Evolutionary conservation across 2,888 invertebrate species (phyloP).

Genomic region (Agriopis leucophaearia): DNA sequence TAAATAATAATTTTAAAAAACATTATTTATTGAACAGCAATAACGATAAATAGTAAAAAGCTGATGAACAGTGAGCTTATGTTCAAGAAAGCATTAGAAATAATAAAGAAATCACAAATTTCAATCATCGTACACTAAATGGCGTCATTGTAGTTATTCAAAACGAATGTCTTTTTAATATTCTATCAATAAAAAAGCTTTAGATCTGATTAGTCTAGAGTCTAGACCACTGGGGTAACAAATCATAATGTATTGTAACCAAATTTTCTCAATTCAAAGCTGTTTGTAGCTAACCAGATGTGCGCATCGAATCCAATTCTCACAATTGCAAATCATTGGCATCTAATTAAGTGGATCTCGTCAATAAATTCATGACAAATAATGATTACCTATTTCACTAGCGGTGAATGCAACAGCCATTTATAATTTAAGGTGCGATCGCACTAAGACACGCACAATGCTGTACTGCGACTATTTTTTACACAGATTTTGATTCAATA

Average conservation of each 20-base stretch:
- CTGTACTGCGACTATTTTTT: not conserved
- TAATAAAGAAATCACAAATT: not conserved
- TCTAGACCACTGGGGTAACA: too few relatives aligned
- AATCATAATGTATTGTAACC: constrained; percentile 11
- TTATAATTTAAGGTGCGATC: not conserved
- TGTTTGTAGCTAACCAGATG: constrained; percentile 4
- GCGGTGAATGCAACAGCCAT: constrained; percentile 15
- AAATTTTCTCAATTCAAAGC: not conserved
- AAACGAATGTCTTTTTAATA: constrained; percentile 10
- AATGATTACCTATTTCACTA: constrained; percentile 24
- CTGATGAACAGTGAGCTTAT: not conserved
- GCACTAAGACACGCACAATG: not conserved
- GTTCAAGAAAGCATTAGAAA: constrained; percentile 3
- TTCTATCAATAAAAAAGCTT: constrained; percentile 1
- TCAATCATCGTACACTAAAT: not conserved
- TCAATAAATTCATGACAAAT: constrained; percentile 12
- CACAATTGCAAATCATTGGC: constrained; percentile 28
- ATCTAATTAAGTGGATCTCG: constrained; percentile 14
- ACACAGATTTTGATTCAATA: too few relatives aligned
- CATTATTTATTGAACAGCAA: too few relatives aligned
- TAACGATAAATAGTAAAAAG: not conserved
- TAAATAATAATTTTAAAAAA: too few relatives aligned
- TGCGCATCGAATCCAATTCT: constrained; percentile 16
- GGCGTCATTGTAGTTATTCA: not conserved
- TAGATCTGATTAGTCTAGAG: constrained; percentile 5